Evolutionary conservation across 2,888 invertebrate species (phyloP), one percentile per base, ranked within the genome.

Genomic region (Proisotoma minuta): DNA sequence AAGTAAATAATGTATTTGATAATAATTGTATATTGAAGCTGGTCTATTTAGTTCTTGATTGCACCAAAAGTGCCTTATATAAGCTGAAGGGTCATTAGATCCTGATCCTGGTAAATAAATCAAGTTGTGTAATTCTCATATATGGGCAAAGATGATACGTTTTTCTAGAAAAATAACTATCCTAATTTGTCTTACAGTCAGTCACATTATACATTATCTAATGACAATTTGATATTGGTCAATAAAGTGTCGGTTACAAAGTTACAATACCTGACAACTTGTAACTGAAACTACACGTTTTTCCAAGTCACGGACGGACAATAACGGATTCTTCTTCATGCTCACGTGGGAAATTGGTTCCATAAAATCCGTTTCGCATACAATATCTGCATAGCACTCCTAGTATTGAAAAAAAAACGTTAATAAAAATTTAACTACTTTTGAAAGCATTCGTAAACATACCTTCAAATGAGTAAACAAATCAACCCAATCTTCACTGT

Each of bases 271-370:
- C 61, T 73, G 68, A 49, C 67, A 71, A 27, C 62, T 69, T 10
- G 73, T 73, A n/a, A n/a, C n/a, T 40, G 71, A 71, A 43, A 73
- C 71, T 39, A 73, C 66, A 47, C 71, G 62, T 64, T 70, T 71
- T 59, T 71, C 71, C 58, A 73, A 60, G 60, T 73, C 70, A 10
- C 73, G 71, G 73, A 71, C 73, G 70, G 73, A 71, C 49, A 73
- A 57, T 40, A 73, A 64, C 15, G 73, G 73, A 56, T 73, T 66
- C 40, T 73, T 73, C 62, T 73, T 73, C 73, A 73, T 73, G 27
- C 69, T 71, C 5, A 73, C 23, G 51, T 73, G 69, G 15, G 73
- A 73, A 63, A 73, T 73, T 24, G 73, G 73, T 62, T 73, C 73
- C 73, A 73, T 73, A 58, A 65, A 73, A 52, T 73, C 73, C 10